These are phyloP conservation scores for Equus quagga DNA, from an alignment of 2,113 vertebrate species.

Conservation along the genomic window DNA sequence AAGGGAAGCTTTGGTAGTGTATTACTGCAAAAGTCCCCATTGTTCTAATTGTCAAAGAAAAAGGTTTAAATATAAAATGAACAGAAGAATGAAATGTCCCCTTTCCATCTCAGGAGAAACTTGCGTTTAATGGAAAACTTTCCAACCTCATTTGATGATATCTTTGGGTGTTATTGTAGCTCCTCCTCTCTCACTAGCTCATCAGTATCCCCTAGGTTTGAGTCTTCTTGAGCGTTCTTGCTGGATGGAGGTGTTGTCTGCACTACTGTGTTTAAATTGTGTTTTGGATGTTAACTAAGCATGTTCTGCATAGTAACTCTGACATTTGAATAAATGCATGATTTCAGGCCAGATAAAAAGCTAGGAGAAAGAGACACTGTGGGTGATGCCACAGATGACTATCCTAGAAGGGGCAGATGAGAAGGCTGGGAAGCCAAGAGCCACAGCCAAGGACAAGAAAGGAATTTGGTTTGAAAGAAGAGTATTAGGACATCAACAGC, in stretches of 20 bases:
- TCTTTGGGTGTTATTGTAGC: background rate
- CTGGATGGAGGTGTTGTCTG: background rate
- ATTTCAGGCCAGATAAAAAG: conserved; percentile 3
- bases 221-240: conserved; percentile 1
- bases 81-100: background rate
- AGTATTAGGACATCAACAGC: conserved; percentile 64
- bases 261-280: background rate
- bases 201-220: background rate
- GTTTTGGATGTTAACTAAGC: background rate
- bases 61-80: background rate
- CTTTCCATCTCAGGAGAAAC: conserved; percentile 10
- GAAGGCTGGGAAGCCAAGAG: conserved; percentile 19
- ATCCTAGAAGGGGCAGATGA: conserved; percentile 43
- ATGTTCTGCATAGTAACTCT: background rate
- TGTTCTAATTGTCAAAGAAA: conserved; percentile 43
- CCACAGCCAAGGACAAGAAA: conserved; percentile 29
- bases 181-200: conserved; percentile 18
- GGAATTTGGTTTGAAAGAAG: conserved; percentile 61
- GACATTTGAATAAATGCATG: conserved; percentile 5
- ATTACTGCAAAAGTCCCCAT: background rate
- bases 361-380: background rate
- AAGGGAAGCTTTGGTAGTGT: background rate
- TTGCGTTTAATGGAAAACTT: background rate
- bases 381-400: conserved; percentile 25
- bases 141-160: background rate